Conservation (phyloP, 1,140 invertebrate species). For the Bombus confusus region DNA sequence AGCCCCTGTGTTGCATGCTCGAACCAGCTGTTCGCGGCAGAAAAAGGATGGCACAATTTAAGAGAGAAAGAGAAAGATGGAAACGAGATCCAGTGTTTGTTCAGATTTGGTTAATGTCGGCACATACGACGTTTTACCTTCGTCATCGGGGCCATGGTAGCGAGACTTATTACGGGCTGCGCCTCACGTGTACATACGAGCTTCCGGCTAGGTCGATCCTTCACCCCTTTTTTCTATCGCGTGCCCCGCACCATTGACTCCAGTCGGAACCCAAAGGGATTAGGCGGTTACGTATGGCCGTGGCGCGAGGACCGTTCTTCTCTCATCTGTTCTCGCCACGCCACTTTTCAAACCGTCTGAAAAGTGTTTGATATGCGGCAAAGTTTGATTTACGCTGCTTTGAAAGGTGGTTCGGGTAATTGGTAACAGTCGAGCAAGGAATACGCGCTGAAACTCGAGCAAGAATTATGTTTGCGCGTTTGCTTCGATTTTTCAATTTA, state of each 20-base stretch:
- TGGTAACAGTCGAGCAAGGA: background rate
- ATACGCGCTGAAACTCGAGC: background rate
- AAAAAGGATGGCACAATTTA: background rate
- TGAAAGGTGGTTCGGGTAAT: background rate
- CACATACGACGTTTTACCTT: constrained; percentile 65
- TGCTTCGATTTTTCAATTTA: background rate
- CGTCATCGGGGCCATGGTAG: constrained; percentile 52
- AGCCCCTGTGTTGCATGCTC: constrained; percentile 39
- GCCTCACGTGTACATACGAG: constrained; percentile 43
- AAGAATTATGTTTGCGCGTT: background rate
- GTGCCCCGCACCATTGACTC: constrained; percentile 57
- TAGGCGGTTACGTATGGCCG: constrained; percentile 38
- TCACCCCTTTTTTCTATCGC: constrained; percentile 62
- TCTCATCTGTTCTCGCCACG: constrained; percentile 6
- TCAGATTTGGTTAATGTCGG: constrained; percentile 79
- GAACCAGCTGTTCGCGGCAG: constrained; percentile 61
- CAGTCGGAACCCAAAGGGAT: constrained; percentile 37
- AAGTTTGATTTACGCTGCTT: background rate
- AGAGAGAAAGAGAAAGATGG: constrained; percentile 25
- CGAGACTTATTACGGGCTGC: constrained; percentile 64
- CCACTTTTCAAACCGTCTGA: background rate
- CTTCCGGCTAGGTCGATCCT: constrained; percentile 65
- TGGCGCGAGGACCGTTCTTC: background rate
- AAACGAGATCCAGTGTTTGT: constrained; percentile 70
- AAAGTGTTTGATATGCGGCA: background rate